Conservation (phyloP, 2,888 invertebrate genomes). For the Thelaira solivaga region DNA sequence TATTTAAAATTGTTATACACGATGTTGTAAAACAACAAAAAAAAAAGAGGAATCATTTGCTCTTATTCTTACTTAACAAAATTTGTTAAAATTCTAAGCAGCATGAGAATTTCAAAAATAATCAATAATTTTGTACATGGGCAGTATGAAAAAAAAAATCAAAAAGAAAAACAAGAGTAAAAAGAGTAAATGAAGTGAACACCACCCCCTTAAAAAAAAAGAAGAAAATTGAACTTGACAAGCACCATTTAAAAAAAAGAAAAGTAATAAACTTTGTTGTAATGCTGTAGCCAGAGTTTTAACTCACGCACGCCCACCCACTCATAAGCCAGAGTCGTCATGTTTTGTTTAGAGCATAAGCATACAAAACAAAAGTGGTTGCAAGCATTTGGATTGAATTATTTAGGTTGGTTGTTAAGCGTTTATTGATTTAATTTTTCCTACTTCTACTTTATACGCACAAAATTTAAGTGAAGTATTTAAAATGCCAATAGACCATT, state of each 20-base stretch:
- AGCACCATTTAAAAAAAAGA: not conserved
- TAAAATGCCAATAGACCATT: too few relatives aligned
- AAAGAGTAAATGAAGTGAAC: not conserved
- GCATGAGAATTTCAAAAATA: conserved; percentile 6
- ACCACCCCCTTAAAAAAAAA: not conserved
- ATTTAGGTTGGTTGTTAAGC: not conserved
- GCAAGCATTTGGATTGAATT: not conserved
- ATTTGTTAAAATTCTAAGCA: not conserved
- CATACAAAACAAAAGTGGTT: conserved; percentile 1
- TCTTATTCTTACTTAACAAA: not conserved
- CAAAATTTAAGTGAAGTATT: too few relatives aligned
- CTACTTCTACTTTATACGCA: not conserved
- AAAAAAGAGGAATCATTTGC: too few relatives aligned
- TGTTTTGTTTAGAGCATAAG: not conserved
- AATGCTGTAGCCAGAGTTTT: not conserved
- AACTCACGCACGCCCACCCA: too few relatives aligned
- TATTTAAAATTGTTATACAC: too few relatives aligned
- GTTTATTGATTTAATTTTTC: not conserved
- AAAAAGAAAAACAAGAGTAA: not conserved
- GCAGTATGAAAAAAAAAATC: not conserved
- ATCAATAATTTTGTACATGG: conserved; percentile 34
- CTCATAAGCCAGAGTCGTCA: too few relatives aligned
- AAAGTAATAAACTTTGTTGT: not conserved
- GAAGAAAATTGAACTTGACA: conserved; percentile 4
- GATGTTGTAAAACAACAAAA: too few relatives aligned